Base-by-base conservation (phyloP, 2,797 vertebrate genomes). In the Sphaeramia orbicularis region DNA sequence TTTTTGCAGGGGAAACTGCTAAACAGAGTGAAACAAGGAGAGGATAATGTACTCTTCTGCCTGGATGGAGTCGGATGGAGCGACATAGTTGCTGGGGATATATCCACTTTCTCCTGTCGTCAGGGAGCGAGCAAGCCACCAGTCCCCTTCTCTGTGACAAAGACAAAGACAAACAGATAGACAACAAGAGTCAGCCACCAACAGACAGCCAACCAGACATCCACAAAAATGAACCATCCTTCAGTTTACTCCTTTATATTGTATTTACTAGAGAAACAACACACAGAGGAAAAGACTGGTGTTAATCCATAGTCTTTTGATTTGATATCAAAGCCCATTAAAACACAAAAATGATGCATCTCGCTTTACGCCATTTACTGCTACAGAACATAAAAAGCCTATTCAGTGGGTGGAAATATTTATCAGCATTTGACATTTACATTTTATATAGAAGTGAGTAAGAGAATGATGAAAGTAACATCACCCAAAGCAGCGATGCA, bases 41-140 rank as follows among this genome's bases (percentile, higher is more conserved):
- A 51, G 65, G 68, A 58, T 68, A 43, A 79, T 49, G 24, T 94
- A 98, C 97, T 99, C 95, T 92, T 97, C 96, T 2, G 96, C 96
- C 87, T 96, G 96, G 91, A 97, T 96, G 91, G 96, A 97, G 91
- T 96, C 95, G 1, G 95, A 96, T 43, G 96, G 96, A 0, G 96
- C 96, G 48, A 96, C 95, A n/a, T 96, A 97, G 91, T 97, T 97
- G 93, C 96, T 96, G 88, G 96, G 96, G 90, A 96, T 96, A 90
- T 96, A 96, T 65, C 96, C 96, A 10, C 94, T 96, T 84, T 95
- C 94, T 75, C 96, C 96, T 1, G 96, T 95, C 75, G 94, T 94
- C 85, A 95, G 85, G 21, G 92, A 95, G 72, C 95, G 93, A 77
- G 93, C 95, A 79, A 96, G 89, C 96, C 96, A 97, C 96, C 96